Conservation (phyloP, 2,113 vertebrate species). For the Pelecanoides urinatrix region DNA sequence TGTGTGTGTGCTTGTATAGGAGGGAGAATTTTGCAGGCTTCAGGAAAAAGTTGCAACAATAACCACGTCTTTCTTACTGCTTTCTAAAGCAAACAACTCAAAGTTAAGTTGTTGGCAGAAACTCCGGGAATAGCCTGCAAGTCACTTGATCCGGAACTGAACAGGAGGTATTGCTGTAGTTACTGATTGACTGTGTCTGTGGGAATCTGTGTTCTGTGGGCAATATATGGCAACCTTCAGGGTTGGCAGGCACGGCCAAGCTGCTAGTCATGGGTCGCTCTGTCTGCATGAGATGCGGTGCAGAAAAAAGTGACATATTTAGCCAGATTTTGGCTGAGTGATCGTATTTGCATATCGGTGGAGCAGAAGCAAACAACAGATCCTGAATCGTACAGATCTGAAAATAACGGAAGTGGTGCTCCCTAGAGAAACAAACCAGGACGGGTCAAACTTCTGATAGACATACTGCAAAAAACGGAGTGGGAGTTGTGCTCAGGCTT, state of each 20-base stretch:
- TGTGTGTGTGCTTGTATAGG: neutral
- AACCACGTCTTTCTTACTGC: neutral
- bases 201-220: neutral
- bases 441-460: neutral
- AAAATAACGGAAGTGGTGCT: neutral
- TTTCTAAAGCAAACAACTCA: neutral
- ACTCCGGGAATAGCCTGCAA: neutral
- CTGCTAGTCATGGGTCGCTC: neutral
- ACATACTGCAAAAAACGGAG: neutral
- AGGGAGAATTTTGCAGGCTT: neutral
- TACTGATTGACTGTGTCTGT: neutral
- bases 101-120: neutral
- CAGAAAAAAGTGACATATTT: neutral
- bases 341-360: neutral
- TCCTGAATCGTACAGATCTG: fast-evolving
- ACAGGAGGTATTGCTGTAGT: neutral
- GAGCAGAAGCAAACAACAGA: neutral
- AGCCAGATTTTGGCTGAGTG: neutral
- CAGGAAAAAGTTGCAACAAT: neutral
- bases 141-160: neutral
- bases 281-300: neutral
- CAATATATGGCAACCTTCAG: neutral
- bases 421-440: neutral
- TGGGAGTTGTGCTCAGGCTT: neutral
- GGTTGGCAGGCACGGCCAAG: neutral